Evolutionary conservation across 2,888 invertebrate species (phyloP).

Genomic region (Cyaniris semiargus): DNA sequence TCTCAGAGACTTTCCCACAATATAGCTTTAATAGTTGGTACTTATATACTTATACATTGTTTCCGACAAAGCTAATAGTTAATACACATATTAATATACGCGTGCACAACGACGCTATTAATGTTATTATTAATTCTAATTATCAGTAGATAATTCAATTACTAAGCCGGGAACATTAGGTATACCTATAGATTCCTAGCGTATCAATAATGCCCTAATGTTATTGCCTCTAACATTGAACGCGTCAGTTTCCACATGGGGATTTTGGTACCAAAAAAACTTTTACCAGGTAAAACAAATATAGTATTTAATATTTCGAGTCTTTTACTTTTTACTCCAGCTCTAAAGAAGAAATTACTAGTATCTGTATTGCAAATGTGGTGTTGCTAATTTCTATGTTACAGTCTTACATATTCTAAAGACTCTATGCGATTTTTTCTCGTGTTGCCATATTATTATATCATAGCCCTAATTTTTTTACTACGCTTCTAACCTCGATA

Average conservation of each 20-base stretch:
- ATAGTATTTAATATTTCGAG: not conserved
- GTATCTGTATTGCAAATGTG: too few species aligned
- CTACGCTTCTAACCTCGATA: too few species aligned
- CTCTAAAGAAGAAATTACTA: too few species aligned
- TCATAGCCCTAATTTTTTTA: too few species aligned
- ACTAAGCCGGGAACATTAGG: slow-evolving; percentile 13
- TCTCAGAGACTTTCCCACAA: too few species aligned
- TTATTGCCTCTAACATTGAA: not conserved
- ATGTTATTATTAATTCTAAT: slow-evolving; percentile 23
- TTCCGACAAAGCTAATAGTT: slow-evolving; percentile 1
- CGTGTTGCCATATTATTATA: too few species aligned
- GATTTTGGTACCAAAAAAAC: not conserved
- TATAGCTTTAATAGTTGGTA: too few species aligned
- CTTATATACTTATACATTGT: not conserved
- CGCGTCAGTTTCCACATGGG: not conserved
- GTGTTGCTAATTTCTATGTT: too few species aligned
- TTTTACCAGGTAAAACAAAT: not conserved
- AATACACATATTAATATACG: slow-evolving; percentile 16
- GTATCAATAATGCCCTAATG: not conserved
- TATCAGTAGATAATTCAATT: slow-evolving; percentile 25
- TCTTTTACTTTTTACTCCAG: too few species aligned
- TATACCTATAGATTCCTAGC: slow-evolving; percentile 8
- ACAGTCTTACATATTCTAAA: too few species aligned
- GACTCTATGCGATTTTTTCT: too few species aligned
- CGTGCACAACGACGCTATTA: slow-evolving; percentile 17